Evolutionary conservation across 1,140 invertebrate genomes (phyloP).

Genomic region (Temnothorax nylanderi): DNA sequence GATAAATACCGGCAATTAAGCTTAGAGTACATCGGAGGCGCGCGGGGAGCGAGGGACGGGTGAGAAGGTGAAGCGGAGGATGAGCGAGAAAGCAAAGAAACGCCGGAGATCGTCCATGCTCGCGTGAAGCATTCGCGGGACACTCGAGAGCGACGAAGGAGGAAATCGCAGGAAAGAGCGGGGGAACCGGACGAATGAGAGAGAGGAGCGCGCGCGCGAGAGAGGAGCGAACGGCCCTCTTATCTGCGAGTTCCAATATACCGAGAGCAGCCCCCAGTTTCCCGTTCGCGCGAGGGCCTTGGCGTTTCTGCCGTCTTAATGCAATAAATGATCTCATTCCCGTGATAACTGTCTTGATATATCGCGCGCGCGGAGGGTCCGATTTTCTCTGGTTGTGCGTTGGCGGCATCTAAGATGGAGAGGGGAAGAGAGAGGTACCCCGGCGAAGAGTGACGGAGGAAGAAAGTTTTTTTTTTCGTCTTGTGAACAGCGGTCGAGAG

Average conservation of each 20-base stretch:
- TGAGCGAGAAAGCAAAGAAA: constrained; percentile 52
- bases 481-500: constrained; percentile 28
- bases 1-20: constrained; percentile 83
- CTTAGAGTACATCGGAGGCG: constrained; percentile 63
- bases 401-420: background rate
- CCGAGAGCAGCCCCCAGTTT: constrained; percentile 71
- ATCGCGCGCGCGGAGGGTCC: constrained; percentile 68
- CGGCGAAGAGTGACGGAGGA: background rate
- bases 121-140: constrained; percentile 21
- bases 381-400: constrained; percentile 36
- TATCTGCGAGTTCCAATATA: constrained; percentile 82
- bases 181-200: background rate
- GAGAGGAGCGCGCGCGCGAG: background rate
- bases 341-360: constrained; percentile 83
- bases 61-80: background rate
- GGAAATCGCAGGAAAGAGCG: background rate
- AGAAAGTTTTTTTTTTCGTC: constrained; percentile 46
- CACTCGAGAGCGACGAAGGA: constrained; percentile 48
- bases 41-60: background rate
- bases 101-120: constrained; percentile 10
- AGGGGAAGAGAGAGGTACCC: background rate
- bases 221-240: constrained; percentile 67
- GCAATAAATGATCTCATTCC: constrained; percentile 83
- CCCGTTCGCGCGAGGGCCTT: constrained; percentile 62
- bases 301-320: constrained; percentile 73